Evolutionary conservation across 2,797 vertebrate species (phyloP).

Genomic region (Limosa lapponica): DNA sequence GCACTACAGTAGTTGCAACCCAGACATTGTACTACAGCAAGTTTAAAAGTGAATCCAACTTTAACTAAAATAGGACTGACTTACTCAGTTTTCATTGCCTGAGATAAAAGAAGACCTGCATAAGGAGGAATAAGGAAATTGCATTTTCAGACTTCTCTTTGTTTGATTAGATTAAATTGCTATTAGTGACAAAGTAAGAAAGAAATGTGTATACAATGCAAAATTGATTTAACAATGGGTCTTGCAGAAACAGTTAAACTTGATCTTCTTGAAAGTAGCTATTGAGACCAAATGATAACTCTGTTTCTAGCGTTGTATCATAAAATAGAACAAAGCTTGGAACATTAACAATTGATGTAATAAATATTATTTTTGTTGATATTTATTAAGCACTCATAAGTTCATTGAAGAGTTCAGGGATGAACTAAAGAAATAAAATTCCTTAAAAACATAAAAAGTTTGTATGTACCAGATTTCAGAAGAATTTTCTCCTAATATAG

Average conservation of each 20-base stretch:
- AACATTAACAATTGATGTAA: fast-evolving
- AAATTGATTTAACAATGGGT: not conserved
- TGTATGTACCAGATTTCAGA: not conserved
- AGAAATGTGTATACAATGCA: not conserved
- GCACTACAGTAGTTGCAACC: not conserved
- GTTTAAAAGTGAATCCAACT: not conserved
- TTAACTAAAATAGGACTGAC: not conserved
- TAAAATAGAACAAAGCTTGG: not conserved
- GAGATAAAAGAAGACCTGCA: not conserved
- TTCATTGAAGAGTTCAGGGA: not conserved
- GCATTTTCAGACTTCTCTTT: not conserved
- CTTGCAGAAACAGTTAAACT: not conserved
- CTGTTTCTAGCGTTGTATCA: not conserved
- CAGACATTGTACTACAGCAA: not conserved
- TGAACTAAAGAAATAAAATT: not conserved
- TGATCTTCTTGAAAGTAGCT: not conserved
- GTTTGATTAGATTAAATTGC: not conserved
- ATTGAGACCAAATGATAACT: not conserved
- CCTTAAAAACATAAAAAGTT: not conserved
- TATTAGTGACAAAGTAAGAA: not conserved
- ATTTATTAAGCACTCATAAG: not conserved
- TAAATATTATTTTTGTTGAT: not conserved
- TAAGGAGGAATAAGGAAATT: not conserved
- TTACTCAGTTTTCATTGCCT: not conserved
- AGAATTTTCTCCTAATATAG: not conserved